phyloP scores from a whole-genome alignment of 2,113 vertebrate genomes.

The Parus major region DNA sequence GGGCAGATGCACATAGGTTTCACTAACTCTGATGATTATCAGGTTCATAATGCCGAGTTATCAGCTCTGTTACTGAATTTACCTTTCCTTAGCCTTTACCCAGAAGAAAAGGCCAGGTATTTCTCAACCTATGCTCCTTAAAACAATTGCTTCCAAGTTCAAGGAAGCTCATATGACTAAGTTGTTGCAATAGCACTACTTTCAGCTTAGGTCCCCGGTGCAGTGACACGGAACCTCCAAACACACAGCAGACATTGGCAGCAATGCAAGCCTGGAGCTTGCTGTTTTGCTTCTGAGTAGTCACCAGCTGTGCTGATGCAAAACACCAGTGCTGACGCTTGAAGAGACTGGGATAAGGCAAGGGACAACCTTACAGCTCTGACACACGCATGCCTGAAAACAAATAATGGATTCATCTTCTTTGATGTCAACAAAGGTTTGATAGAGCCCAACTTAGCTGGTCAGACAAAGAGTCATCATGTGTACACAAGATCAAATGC shows the following conservation, averaged over 20 bases:
- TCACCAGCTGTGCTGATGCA: neutral
- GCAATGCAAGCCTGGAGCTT: neutral
- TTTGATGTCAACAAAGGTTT: neutral
- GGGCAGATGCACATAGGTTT: neutral
- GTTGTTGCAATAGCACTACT: neutral
- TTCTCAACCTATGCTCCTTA: neutral
- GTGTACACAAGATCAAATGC: neutral
- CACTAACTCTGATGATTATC: neutral
- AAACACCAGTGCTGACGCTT: neutral
- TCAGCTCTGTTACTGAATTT: neutral
- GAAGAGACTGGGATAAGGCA: neutral
- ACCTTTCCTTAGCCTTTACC: neutral
- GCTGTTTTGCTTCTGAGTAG: neutral
- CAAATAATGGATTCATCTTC: neutral
- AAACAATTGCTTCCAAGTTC: neutral
- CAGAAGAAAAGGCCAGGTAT: neutral
- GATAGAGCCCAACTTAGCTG: neutral
- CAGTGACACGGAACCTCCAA: neutral
- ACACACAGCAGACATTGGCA: neutral
- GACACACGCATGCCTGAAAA: neutral
- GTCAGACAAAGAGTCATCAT: neutral
- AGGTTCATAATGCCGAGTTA: neutral
- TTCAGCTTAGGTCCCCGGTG: neutral
- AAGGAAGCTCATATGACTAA: neutral
- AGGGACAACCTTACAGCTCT: neutral